phyloP scores from a whole-genome alignment of 2,888 invertebrate genomes.

The Rhyacophila evoluta region DNA sequence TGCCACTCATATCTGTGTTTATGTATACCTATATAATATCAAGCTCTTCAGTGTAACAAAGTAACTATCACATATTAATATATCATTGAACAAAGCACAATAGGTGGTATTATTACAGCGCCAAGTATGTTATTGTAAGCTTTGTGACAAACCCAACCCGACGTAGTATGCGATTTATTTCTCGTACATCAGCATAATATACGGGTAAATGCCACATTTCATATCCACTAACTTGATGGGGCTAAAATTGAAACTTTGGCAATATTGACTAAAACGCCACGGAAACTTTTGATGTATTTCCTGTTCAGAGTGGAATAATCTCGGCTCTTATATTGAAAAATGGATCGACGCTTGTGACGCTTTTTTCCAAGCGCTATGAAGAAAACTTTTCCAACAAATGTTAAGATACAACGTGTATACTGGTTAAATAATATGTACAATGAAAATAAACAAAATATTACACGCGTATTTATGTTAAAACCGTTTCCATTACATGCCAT shows the following conservation, averaged over 20 bases:
- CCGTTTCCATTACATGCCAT: too few species aligned
- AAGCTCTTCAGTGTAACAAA: too few species aligned
- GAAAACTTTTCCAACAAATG: not conserved
- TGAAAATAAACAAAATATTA: too few species aligned
- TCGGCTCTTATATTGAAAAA: slow-evolving; percentile 11
- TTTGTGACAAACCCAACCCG: not conserved
- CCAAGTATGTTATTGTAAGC: not conserved
- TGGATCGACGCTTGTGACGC: not conserved
- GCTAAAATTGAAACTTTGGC: slow-evolving; percentile 22
- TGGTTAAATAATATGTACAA: too few species aligned
- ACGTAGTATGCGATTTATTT: not conserved
- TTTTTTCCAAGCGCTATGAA: not conserved
- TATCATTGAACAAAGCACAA: too few species aligned
- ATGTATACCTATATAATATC: too few species aligned
- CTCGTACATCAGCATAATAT: slow-evolving; percentile 13
- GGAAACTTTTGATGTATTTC: slow-evolving; percentile 16
- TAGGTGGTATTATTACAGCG: not conserved
- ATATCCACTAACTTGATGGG: slow-evolving; percentile 7
- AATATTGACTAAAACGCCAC: slow-evolving; percentile 18
- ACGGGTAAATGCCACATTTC: slow-evolving; percentile 19
- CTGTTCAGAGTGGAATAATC: not conserved
- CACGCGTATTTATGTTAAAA: too few species aligned
- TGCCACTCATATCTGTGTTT: too few species aligned
- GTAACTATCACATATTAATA: too few species aligned
- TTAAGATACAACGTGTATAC: not conserved